These are phyloP conservation scores for Drosophila leontia DNA, from an alignment of 1,140 invertebrate species.

Conservation along the genomic window DNA sequence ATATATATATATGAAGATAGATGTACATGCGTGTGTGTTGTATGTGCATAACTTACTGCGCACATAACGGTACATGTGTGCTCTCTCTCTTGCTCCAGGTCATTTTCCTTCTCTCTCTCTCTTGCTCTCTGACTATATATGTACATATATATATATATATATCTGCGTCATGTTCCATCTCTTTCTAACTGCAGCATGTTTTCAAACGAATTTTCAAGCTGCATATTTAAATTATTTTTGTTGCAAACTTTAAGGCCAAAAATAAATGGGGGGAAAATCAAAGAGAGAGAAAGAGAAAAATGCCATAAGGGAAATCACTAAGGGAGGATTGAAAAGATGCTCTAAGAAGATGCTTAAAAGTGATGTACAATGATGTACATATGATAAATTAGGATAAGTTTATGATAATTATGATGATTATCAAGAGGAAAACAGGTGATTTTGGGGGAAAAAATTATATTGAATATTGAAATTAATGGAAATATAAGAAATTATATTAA, in stretches of 20 bases:
- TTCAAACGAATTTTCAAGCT: slow-evolving; percentile 46
- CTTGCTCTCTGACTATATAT: background rate
- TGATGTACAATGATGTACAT: background rate
- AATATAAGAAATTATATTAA: too few relatives aligned
- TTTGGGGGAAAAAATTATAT: background rate
- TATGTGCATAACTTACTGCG: slow-evolving; percentile 28
- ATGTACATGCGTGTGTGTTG: slow-evolving; percentile 1
- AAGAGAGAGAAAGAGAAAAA: background rate
- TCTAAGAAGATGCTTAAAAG: too few relatives aligned
- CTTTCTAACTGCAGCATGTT: slow-evolving; percentile 32
- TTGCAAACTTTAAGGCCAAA: slow-evolving; percentile 45
- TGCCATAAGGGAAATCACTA: background rate
- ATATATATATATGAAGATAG: background rate
- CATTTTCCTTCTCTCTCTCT: background rate
- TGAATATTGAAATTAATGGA: too few relatives aligned
- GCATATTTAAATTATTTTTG: slow-evolving; percentile 62
- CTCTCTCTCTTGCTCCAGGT: slow-evolving; percentile 1
- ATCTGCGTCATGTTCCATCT: background rate
- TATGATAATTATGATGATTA: background rate
- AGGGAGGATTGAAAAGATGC: background rate
- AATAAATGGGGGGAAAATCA: background rate
- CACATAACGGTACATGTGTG: slow-evolving; percentile 62
- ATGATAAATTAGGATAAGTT: too few relatives aligned
- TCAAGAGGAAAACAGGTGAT: background rate
- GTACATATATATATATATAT: background rate